Evolutionary conservation across 2,888 invertebrate species (phyloP), one percentile per base, ranked within the genome.

Genomic region (Serripes groenlandicus): DNA sequence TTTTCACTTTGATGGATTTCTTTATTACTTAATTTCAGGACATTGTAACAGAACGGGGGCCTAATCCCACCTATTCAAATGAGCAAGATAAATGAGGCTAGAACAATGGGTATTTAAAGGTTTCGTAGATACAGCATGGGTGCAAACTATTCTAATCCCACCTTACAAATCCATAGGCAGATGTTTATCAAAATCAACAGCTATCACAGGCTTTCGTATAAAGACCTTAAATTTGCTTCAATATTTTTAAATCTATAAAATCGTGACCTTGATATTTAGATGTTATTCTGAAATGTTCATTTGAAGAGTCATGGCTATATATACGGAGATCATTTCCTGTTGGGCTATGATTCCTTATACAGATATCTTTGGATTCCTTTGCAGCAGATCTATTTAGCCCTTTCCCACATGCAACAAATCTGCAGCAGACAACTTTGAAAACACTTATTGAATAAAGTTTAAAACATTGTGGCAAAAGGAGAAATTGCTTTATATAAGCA

Each of bases 1-100:
- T 70, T 74, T 64, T 80, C 52, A 52, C 81, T 81, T 81, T 81
- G 81, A 81, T 81, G 77, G 77, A 81, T 78, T 21, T 62, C 35
- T 74, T 73, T 34, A 68, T 73, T 70, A 42, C 56, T 54, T 58
- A 58, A 73, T 77, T 62, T 56, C 49, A 15, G 68, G 72, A 54
- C 70, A 54, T 34, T 11, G 21, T 34, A 52, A 60, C 69, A 73
- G 71, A 74, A 42, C 77, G 23, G 34, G 34, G 71, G 9, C n/a
- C n/a, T 81, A 81, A 81, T 73, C 77, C 73, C 35, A 21, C 28
- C 34, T 72, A 72, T 69, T 76, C 28, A 62, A 68, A 70, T 60
- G 58, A 73, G 75, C 49, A 69, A 73, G 83, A 83, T 83, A 79
- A 83, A 83, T 79, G 54, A 58, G 28, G 18, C n/a, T 54, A 64